Evolutionary conservation across 1,140 invertebrate genomes (phyloP).

Genomic region (Aethina tumida): DNA sequence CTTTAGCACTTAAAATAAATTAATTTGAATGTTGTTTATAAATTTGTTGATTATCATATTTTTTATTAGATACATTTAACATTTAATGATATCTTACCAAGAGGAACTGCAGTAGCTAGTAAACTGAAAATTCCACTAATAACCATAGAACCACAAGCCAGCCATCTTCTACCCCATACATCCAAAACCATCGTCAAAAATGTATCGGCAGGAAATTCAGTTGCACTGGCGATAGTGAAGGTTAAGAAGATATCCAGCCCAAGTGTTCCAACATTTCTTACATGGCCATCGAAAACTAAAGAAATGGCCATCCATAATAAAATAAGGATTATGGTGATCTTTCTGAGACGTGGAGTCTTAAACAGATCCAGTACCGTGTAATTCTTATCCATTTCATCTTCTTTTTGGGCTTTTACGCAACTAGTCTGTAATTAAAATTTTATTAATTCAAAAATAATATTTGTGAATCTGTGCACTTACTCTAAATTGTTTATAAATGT

Average conservation of each 20-base stretch:
- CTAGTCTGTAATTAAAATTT: slow-evolving; percentile 43
- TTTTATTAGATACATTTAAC: neutral
- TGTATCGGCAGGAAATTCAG: slow-evolving; percentile 73
- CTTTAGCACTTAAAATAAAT: neutral
- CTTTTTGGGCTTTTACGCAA: slow-evolving; percentile 50
- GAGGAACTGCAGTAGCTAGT: slow-evolving; percentile 57
- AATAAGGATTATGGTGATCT: slow-evolving; percentile 62
- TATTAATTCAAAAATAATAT: neutral
- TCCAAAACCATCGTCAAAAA: slow-evolving; percentile 70
- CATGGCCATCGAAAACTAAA: slow-evolving; percentile 77
- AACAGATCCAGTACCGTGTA: slow-evolving; percentile 74
- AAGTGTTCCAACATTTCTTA: slow-evolving; percentile 70
- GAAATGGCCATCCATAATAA: slow-evolving; percentile 81
- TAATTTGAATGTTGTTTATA: neutral
- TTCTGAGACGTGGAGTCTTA: slow-evolving; percentile 57
- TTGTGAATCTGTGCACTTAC: slow-evolving; percentile 37
- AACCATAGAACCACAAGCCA: slow-evolving; percentile 68
- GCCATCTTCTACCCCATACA: slow-evolving; percentile 73
- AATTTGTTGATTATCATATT: neutral
- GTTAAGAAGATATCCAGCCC: slow-evolving; percentile 70
- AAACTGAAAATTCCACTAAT: slow-evolving; percentile 72
- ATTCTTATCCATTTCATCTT: slow-evolving; percentile 52
- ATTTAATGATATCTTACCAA: slow-evolving; percentile 39
- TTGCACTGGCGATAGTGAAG: slow-evolving; percentile 72
- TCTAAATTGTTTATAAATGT: slow-evolving; percentile 61